Percentiles rank a stretch among this genome's conserved stretches.
Evolutionary conservation across 2,888 invertebrate species (phyloP).

Genomic region (Epinotia bilunana): DNA sequence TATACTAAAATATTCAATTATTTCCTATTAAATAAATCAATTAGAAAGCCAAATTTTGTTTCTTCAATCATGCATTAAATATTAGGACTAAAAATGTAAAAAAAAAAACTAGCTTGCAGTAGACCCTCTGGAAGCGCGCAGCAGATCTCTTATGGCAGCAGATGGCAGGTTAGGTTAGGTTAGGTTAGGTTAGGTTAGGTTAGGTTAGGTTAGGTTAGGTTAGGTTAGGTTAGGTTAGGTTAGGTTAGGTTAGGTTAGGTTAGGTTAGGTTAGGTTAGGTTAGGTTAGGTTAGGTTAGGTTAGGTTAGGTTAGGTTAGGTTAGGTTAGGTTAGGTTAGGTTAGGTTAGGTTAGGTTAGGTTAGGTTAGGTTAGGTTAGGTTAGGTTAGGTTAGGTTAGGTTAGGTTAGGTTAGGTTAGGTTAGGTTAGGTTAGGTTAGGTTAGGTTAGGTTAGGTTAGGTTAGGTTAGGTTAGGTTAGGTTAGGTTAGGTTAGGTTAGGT

Average conservation of each 20-base stretch:
- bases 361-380: slow-evolving; percentile 2
- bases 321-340: slow-evolving; percentile 13
- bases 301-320: slow-evolving; percentile 2
- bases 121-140: too few species aligned
- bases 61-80: too few species aligned
- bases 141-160: too few species aligned
- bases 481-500: slow-evolving; percentile 44
- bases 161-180: too few species aligned
- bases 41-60: too few species aligned
- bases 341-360: slow-evolving; percentile 17
- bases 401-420: slow-evolving; percentile 39
- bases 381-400: slow-evolving; percentile 1
- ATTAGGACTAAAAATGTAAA: too few species aligned
- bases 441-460: slow-evolving; percentile 45
- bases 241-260: slow-evolving; percentile 9
- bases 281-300: slow-evolving; percentile 22
- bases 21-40: too few species aligned
- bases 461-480: slow-evolving; percentile 44
- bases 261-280: slow-evolving; percentile 12
- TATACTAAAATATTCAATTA: too few species aligned
- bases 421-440: slow-evolving; percentile 44
- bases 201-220: slow-evolving; percentile 12
- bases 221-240: slow-evolving; percentile 15
- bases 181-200: slow-evolving; percentile 15
- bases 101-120: too few species aligned